These are phyloP conservation scores for Poecilia velifera DNA, from an alignment of 2,797 vertebrate genomes.

Conservation along the genomic window DNA sequence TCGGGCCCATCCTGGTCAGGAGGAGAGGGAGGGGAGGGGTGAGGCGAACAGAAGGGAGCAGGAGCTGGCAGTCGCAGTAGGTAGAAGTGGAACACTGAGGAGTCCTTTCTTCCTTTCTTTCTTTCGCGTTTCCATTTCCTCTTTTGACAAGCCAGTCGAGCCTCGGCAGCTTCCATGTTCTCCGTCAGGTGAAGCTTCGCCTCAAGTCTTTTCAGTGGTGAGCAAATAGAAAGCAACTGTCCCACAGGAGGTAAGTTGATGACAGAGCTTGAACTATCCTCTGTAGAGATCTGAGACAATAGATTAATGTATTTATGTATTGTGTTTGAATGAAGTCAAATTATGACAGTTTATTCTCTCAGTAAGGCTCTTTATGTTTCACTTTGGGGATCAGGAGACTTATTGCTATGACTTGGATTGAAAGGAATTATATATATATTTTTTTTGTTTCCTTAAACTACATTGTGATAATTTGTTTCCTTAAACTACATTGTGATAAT, in stretches of 20 bases:
- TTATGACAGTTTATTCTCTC: background rate
- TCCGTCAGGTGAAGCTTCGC: constrained; percentile 44
- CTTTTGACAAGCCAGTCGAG: constrained; percentile 47
- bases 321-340: background rate
- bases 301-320: background rate
- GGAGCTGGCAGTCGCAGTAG: constrained; percentile 44
- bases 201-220: constrained; percentile 20
- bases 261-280: constrained; percentile 21
- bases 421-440: background rate
- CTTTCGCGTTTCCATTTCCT: constrained; percentile 51
- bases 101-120: constrained; percentile 53
- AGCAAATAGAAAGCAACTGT: constrained; percentile 25
- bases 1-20: constrained; percentile 48
- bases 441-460: background rate
- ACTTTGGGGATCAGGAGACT: constrained; percentile 12
- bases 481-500: constrained; percentile 20
- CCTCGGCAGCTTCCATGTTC: constrained; percentile 33
- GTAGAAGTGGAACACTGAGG: constrained; percentile 66
- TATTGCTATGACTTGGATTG: background rate
- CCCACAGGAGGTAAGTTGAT: constrained; percentile 62
- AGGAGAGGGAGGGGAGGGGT: constrained; percentile 31
- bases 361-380: constrained; percentile 13
- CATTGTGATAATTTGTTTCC: constrained; percentile 28
- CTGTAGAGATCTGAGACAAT: background rate
- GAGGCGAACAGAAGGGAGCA: constrained; percentile 29